phyloP scores from a whole-genome alignment of 2,888 invertebrate genomes.

The Epinotia nisella region DNA sequence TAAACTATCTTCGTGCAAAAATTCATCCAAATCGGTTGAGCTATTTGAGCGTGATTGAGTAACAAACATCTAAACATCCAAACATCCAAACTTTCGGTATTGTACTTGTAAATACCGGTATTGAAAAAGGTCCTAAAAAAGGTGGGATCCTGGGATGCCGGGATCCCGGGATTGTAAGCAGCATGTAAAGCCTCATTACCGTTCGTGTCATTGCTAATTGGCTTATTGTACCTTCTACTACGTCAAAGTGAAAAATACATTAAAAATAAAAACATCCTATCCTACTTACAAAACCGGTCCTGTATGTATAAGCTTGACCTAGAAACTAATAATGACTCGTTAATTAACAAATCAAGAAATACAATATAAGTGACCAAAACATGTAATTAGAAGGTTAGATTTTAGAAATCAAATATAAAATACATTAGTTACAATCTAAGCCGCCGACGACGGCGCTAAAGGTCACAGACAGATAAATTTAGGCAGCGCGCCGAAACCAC shows the following conservation, averaged over 20 bases:
- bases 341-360: constrained; percentile 11
- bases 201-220: not conserved
- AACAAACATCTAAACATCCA: no score
- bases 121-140: no score
- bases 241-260: not conserved
- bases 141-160: no score
- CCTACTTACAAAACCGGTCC: constrained; percentile 10
- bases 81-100: no score
- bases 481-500: constrained; percentile 21
- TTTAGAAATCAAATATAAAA: constrained; percentile 10
- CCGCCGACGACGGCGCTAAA: constrained; percentile 12
- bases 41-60: no score
- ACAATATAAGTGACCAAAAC: not conserved
- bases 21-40: no score
- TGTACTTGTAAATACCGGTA: no score
- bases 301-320: constrained; percentile 6
- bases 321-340: constrained; percentile 19
- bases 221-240: not conserved
- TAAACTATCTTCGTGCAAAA: no score
- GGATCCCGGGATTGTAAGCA: no score
- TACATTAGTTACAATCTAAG: constrained; percentile 1
- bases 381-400: not conserved
- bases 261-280: not conserved
- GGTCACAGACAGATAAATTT: constrained; percentile 35
- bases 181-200: constrained; percentile 2